Conservation (phyloP, 1,140 invertebrate species). For the Heliothis subflexa region DNA sequence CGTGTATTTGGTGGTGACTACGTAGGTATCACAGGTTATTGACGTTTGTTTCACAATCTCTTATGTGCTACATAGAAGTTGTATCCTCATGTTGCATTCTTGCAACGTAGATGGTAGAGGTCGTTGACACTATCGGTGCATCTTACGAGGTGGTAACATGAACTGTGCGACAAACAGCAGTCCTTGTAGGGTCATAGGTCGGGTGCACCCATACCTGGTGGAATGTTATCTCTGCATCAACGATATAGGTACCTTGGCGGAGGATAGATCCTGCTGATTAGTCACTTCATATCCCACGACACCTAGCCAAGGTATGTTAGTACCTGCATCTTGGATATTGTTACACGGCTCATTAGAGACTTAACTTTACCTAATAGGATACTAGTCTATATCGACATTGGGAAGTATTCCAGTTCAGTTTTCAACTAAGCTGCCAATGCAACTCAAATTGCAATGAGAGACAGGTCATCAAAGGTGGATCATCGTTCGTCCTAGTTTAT, state of each 20-base stretch:
- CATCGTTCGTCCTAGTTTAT: neutral
- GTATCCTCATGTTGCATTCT: conserved; percentile 14
- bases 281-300: neutral
- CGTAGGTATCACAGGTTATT: conserved; percentile 39
- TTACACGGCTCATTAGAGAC: neutral
- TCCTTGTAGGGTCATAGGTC: neutral
- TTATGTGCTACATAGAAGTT: neutral
- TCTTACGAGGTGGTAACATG: conserved; percentile 4
- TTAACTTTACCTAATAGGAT: too few species aligned
- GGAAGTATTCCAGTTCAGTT: too few species aligned
- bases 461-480: neutral
- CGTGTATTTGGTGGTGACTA: conserved; percentile 23
- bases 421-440: too few species aligned
- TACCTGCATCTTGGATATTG: neutral
- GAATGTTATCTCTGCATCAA: conserved; percentile 5
- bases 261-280: neutral
- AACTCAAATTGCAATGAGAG: neutral
- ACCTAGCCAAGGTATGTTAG: neutral
- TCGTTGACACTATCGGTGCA: conserved; percentile 31
- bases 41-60: conserved; percentile 40
- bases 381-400: too few species aligned
- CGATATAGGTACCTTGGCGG: neutral
- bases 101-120: conserved; percentile 29
- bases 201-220: neutral
- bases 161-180: neutral